phyloP scores from a whole-genome alignment of 1,140 invertebrate genomes.

The Bombus terrestris region DNA sequence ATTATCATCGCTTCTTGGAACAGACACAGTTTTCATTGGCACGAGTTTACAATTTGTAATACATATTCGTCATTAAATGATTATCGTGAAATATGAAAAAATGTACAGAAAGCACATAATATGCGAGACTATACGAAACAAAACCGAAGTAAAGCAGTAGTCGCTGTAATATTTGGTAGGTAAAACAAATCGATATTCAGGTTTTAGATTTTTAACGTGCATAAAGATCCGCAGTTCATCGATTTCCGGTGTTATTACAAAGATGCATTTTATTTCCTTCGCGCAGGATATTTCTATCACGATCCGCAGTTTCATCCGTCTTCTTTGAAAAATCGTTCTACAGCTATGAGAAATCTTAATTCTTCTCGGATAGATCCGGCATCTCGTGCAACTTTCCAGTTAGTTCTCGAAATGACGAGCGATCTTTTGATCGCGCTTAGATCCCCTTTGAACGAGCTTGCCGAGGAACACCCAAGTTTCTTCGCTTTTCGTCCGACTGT shows the following conservation, averaged over 20 bases:
- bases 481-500: not conserved
- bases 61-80: too few relatives aligned
- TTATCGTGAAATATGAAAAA: too few relatives aligned
- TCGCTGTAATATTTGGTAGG: too few relatives aligned
- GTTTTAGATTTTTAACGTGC: too few relatives aligned
- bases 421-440: not conserved
- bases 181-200: too few relatives aligned
- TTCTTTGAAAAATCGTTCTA: not conserved
- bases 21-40: rapidly evolving
- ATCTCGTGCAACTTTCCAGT: not conserved
- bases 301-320: not conserved
- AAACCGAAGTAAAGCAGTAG: too few relatives aligned
- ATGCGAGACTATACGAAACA: too few relatives aligned
- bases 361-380: not conserved
- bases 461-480: not conserved
- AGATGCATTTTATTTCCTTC: not conserved
- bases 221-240: not conserved
- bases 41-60: too few relatives aligned
- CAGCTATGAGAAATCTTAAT: not conserved
- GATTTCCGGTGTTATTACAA: too few relatives aligned
- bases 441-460: not conserved
- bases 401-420: not conserved
- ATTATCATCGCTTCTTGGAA: too few relatives aligned
- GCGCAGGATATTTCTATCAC: not conserved
- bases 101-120: too few relatives aligned